phyloP scores from a whole-genome alignment of 2,113 vertebrate species.

The Rhineura floridana region DNA sequence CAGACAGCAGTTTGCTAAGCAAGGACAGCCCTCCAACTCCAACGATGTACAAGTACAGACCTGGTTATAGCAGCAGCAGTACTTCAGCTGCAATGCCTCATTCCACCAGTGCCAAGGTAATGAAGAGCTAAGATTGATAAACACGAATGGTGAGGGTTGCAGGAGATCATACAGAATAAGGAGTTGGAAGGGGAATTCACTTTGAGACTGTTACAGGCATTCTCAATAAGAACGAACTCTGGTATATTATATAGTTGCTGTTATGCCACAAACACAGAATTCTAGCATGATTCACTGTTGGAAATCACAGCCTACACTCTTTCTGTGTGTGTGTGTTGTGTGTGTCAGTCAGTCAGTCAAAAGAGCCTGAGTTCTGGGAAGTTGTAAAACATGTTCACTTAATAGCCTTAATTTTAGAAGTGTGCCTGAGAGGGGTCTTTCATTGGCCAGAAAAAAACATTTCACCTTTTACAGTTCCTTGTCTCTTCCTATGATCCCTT shows the following conservation, averaged over 20 bases:
- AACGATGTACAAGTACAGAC: slow-evolving; percentile 95
- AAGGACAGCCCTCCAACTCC: slow-evolving; percentile 90
- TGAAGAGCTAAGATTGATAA: neutral
- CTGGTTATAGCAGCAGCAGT: slow-evolving; percentile 89
- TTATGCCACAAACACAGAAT: neutral
- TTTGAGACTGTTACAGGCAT: neutral
- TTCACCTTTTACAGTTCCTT: neutral
- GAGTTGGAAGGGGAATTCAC: neutral
- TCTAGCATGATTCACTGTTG: neutral
- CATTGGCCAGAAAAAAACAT: neutral
- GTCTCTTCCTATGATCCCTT: neutral
- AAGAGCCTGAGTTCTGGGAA: neutral
- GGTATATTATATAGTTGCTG: neutral
- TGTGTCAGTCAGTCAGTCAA: too few relatives aligned
- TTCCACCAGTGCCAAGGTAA: slow-evolving; percentile 80
- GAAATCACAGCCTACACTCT: neutral
- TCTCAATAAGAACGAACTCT: neutral
- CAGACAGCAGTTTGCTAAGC: slow-evolving; percentile 89
- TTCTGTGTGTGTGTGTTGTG: too few relatives aligned
- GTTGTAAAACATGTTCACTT: neutral
- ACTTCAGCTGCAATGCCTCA: slow-evolving; percentile 77
- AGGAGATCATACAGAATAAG: neutral
- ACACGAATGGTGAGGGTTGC: neutral
- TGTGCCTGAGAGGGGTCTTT: neutral
- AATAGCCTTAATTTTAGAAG: neutral